Percentiles rank a stretch among this genome's conserved stretches.
These are phyloP conservation scores for Pangasianodon hypophthalmus DNA, from an alignment of 2,113 vertebrate genomes.

Conservation along the genomic window DNA sequence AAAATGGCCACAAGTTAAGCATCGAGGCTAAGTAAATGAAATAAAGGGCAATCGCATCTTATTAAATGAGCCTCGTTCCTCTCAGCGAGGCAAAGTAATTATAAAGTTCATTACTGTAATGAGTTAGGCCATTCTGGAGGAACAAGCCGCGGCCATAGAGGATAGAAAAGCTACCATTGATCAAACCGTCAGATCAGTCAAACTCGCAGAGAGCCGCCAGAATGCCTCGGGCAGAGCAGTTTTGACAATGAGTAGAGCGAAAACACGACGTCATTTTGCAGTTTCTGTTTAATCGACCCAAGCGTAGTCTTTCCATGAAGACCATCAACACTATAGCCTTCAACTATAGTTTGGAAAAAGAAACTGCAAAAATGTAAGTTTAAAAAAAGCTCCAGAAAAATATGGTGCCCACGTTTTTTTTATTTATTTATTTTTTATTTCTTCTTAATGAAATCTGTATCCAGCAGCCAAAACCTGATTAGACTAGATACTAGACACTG, in stretches of 20 bases:
- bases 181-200: slow-evolving; percentile 66
- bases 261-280: slow-evolving; percentile 31
- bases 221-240: slow-evolving; percentile 35
- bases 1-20: slow-evolving; percentile 76
- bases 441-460: neutral
- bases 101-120: slow-evolving; percentile 83
- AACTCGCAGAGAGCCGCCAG: slow-evolving; percentile 20
- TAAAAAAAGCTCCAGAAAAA: neutral
- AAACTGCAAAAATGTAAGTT: neutral
- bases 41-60: slow-evolving; percentile 77
- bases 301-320: neutral
- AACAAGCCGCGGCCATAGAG: slow-evolving; percentile 67
- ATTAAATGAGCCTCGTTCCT: slow-evolving; percentile 77
- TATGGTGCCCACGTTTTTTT: no score
- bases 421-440: neutral
- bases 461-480: neutral
- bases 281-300: slow-evolving; percentile 33
- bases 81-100: slow-evolving; percentile 78
- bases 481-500: neutral
- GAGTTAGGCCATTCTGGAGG: slow-evolving; percentile 73
- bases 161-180: slow-evolving; percentile 69
- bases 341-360: neutral
- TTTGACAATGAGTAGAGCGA: slow-evolving; percentile 27
- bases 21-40: slow-evolving; percentile 77
- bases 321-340: neutral